phyloP scores from a whole-genome alignment of 2,797 vertebrate species.

The Cossypha heuglini region DNA sequence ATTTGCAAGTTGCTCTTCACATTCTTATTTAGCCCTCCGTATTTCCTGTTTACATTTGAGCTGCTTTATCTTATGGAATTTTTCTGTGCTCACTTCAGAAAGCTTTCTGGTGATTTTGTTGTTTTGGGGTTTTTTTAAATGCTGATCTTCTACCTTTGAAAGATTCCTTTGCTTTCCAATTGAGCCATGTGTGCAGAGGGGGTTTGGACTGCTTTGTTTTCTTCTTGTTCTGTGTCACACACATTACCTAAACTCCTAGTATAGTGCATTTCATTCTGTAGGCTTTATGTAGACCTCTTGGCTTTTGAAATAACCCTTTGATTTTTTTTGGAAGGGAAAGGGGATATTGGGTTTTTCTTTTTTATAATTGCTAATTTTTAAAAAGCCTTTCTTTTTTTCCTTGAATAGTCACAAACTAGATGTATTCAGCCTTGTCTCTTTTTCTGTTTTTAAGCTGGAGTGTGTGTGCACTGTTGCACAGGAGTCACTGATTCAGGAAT shows the following conservation, averaged over 20 bases:
- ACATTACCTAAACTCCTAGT: not conserved
- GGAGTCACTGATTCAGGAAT: not conserved
- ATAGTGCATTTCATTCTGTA: not conserved
- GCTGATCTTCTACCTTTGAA: not conserved
- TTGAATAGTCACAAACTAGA: not conserved
- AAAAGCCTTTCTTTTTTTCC: not conserved
- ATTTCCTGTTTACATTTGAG: conserved; percentile 7
- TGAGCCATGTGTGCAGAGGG: not conserved
- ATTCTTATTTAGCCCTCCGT: not conserved
- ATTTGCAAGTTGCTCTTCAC: not conserved
- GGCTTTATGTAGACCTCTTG: not conserved
- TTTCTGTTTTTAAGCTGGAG: not conserved
- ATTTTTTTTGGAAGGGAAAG: not conserved
- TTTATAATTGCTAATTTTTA: not conserved
- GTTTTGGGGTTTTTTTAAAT: fast-evolving
- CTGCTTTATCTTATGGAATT: not conserved
- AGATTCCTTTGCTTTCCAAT: not conserved
- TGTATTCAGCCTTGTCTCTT: not conserved
- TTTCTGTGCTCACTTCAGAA: not conserved
- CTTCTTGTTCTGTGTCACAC: not conserved
- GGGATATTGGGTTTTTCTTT: not conserved
- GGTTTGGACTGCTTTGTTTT: not conserved
- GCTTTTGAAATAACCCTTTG: not conserved
- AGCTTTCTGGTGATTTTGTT: not conserved
- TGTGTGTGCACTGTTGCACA: not conserved